Percentiles rank a stretch among this genome's conserved stretches.
phyloP scores from a whole-genome alignment of 2,888 invertebrate species.

The Onchidella celtica region DNA sequence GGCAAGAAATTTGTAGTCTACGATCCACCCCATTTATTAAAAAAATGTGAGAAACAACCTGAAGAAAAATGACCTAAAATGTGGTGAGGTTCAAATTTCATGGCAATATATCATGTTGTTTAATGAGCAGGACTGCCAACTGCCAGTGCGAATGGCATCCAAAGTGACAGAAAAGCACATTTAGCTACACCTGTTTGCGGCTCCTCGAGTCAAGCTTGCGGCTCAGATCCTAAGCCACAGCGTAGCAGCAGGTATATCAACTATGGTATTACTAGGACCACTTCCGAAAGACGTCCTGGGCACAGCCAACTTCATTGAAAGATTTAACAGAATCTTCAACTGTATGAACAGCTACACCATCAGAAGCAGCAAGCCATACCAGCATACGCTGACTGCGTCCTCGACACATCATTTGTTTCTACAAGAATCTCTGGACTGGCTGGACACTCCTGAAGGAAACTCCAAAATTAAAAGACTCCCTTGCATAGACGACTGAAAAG shows the following conservation, averaged over 20 bases:
- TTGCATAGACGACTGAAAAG: not conserved
- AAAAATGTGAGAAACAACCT: too few species aligned
- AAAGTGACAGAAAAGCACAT: not conserved
- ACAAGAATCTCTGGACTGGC: not conserved
- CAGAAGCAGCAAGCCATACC: not conserved
- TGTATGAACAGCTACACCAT: conserved; percentile 1
- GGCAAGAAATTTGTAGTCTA: too few species aligned
- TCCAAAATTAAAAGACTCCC: not conserved
- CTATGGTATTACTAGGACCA: not conserved
- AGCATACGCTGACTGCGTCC: not conserved
- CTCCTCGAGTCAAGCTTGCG: not conserved
- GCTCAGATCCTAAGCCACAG: conserved; percentile 19
- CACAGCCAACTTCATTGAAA: not conserved
- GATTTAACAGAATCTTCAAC: not conserved
- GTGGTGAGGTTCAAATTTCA: too few species aligned
- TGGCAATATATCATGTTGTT: too few species aligned
- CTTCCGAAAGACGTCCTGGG: not conserved
- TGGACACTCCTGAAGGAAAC: not conserved
- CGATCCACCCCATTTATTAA: too few species aligned
- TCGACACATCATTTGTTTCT: not conserved
- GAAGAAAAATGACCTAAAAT: too few species aligned
- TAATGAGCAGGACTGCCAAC: too few species aligned
- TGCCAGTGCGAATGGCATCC: too few species aligned
- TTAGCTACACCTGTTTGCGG: not conserved
- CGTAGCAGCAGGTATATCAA: conserved; percentile 12